Evolutionary conservation across 2,797 vertebrate genomes (phyloP).

Genomic region (Jordanella pulchra): DNA sequence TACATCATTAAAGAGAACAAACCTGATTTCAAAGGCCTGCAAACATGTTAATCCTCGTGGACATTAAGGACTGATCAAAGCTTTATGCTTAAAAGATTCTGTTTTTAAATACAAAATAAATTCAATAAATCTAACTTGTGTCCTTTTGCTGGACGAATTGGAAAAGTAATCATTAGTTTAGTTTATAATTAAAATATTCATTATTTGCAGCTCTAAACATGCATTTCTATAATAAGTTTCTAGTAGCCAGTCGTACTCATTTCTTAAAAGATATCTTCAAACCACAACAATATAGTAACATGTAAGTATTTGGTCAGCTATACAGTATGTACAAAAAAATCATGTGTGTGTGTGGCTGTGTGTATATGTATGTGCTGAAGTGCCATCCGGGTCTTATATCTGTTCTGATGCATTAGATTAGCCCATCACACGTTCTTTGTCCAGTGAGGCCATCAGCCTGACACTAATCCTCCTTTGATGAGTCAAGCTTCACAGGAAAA

Average conservation of each 20-base stretch:
- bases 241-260: neutral
- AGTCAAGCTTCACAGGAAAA: constrained; percentile 74
- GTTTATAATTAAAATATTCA: too few relatives aligned
- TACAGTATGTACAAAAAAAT: neutral
- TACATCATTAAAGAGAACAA: too few relatives aligned
- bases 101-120: too few relatives aligned
- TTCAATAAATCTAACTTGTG: too few relatives aligned
- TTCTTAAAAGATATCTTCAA: neutral
- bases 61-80: too few relatives aligned
- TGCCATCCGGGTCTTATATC: constrained; percentile 46
- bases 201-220: too few relatives aligned
- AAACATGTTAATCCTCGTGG: too few relatives aligned
- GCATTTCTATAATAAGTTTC: too few relatives aligned
- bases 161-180: too few relatives aligned
- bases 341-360: constrained; percentile 5
- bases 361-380: constrained; percentile 22
- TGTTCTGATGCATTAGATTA: constrained; percentile 70
- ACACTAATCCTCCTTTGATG: constrained; percentile 82
- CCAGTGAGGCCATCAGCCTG: constrained; percentile 64
- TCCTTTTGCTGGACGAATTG: too few relatives aligned
- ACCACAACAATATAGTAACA: neutral
- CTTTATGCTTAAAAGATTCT: too few relatives aligned
- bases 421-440: constrained; percentile 51
- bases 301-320: neutral
- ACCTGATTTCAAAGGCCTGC: too few relatives aligned